A percentile compares a stretch with the other conserved stretches of the same genome.
Conservation (phyloP, 37 sponge, comb jelly and placozoan genomes). For the Spongilla lacustris region DNA sequence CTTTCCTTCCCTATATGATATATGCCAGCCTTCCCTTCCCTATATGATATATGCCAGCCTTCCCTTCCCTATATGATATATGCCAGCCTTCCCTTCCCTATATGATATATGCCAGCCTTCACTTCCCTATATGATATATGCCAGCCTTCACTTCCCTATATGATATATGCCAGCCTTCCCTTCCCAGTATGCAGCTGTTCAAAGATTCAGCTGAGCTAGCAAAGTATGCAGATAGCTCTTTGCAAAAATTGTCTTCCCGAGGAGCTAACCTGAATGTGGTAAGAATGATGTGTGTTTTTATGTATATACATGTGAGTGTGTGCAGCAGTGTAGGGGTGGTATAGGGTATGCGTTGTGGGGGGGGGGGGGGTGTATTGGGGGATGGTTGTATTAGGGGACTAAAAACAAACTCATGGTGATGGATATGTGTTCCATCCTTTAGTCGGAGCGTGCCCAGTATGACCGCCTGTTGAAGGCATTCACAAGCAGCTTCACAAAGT, state of each 20-base stretch:
- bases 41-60: background rate
- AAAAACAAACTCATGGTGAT: background rate
- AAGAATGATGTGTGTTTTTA: slow-evolving; percentile 10
- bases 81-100: background rate
- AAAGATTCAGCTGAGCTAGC: slow-evolving; percentile 68
- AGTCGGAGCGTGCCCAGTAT: slow-evolving; percentile 41
- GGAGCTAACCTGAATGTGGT: slow-evolving; percentile 5
- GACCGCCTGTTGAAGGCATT: slow-evolving; percentile 55
- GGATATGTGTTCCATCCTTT: background rate
- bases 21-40: slow-evolving; percentile 13
- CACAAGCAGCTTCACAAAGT: slow-evolving; percentile 25
- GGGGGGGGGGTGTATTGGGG: background rate
- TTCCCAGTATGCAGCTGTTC: slow-evolving; percentile 36
- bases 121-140: too few relatives aligned
- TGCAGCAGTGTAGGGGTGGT: slow-evolving; percentile 2
- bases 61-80: background rate
- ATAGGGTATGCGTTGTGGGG: background rate
- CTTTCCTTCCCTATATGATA: background rate
- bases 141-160: too few relatives aligned
- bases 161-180: too few relatives aligned
- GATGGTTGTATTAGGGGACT: background rate
- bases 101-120: too few relatives aligned
- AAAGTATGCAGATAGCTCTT: slow-evolving; percentile 53
- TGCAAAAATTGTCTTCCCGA: slow-evolving; percentile 43
- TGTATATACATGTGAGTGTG: background rate